phyloP scores from a whole-genome alignment of 2,888 invertebrate genomes.

The Tuberolachnus salignus region DNA sequence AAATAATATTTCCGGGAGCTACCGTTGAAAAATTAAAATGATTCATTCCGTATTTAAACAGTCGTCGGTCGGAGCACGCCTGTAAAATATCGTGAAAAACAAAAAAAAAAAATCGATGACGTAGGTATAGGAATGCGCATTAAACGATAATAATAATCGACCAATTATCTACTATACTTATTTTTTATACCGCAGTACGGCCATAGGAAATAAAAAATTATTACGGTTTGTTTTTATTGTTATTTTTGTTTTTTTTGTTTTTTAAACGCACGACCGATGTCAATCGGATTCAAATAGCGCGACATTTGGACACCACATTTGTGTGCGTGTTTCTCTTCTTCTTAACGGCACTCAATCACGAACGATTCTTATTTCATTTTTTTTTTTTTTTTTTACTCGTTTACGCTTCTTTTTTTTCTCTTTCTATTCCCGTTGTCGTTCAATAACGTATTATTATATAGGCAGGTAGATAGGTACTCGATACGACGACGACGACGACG shows the following conservation, averaged over 20 bases:
- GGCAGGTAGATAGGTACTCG: no score
- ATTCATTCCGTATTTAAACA: no score
- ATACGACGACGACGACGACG: no score
- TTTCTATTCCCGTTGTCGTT: neutral
- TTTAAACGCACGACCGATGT: neutral
- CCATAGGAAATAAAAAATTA: neutral
- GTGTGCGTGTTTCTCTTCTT: neutral
- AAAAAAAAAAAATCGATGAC: neutral
- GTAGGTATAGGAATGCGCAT: neutral
- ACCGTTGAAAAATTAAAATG: no score
- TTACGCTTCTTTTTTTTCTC: neutral
- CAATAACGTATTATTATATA: no score
- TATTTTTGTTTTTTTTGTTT: slow-evolving; percentile 1
- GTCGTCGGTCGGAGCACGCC: no score
- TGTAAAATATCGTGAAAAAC: neutral
- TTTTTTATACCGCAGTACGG: neutral
- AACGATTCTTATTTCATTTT: slow-evolving; percentile 4
- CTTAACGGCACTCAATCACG: slow-evolving; percentile 6
- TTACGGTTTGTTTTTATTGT: slow-evolving; percentile 3
- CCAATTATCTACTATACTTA: slow-evolving; percentile 9
- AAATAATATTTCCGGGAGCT: no score
- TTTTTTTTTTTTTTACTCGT: no score
- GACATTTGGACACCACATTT: neutral
- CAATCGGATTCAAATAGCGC: slow-evolving; percentile 30
- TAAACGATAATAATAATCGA: neutral